Base-by-base conservation (phyloP, 2,888 invertebrate species). In the Caenorhabditis panamensis region DNA sequence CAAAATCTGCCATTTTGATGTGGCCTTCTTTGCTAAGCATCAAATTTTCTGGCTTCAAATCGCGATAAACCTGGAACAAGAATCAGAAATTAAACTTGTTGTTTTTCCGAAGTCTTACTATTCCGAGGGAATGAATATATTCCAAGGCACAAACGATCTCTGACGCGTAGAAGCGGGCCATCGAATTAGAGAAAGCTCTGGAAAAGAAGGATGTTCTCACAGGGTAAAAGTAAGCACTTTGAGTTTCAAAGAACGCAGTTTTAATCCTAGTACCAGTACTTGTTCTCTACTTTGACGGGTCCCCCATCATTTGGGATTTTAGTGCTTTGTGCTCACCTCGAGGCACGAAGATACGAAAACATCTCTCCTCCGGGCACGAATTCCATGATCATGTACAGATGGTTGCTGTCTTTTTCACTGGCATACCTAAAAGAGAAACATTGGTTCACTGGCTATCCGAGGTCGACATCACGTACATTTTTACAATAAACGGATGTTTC, bases 291-390 rank as follows among this genome's bases (percentile, higher is more conserved):
- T 28, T 44, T 72, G 13, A 3, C 31, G 4, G 31, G 31, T 69
- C 37, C 47, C 13, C n/a, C 31, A 11, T 41, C 41, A 6, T 41
- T 41, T 6, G 13, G 41, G 41, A 31, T 31, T 41, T 41, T 41
- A 41, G 41, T 41, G 41, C 41, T 24, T 20, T 51, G 20, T 64
- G 37, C 64, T 66, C 41, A 79, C 77, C 86, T 71, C 16, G 86
- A 85, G 16, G 85, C 87, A 44, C 87, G 66, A 22, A 84, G 75
- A 73, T 84, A 85, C 8, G 83, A 84, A 92, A 98, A 98, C 28
- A 98, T 93, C 92, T 98, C 98, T 11, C 98, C 98, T 13, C 98
- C 96, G 86, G 96, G 95, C 1, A 97, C 95, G 92, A 96, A 98
- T 92, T 98, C 97, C 91, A 98, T 95, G 78, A 97, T 93, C 97